Conservation (phyloP, 30 jellyfish, hydroid and myxozoan species). For the Aurelia aurita complex sp. Pacific region DNA sequence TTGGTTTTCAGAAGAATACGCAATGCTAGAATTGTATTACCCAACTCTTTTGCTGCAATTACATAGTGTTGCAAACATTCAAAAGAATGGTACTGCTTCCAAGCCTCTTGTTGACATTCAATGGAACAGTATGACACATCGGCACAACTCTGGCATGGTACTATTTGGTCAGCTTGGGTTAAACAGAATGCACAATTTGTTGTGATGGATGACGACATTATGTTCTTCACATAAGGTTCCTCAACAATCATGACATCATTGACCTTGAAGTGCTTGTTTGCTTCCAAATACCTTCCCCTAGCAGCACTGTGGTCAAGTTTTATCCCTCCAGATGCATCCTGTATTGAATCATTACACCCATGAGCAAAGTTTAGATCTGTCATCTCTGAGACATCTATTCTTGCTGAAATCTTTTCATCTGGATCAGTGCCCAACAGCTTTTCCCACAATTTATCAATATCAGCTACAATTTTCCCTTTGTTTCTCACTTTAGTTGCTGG, state of each 20-base stretch:
- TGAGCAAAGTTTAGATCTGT: neutral
- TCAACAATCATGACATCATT: constrained; percentile 72
- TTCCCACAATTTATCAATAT: neutral
- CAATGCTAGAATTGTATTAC: constrained; percentile 76
- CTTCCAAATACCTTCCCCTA: constrained; percentile 72
- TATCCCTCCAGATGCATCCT: constrained; percentile 22
- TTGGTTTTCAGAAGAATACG: constrained; percentile 56
- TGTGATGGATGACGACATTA: neutral
- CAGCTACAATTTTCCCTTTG: constrained; percentile 1
- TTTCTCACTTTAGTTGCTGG: neutral
- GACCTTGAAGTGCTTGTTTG: constrained; percentile 44
- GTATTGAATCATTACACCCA: constrained; percentile 7
- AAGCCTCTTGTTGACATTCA: constrained; percentile 53
- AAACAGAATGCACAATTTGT: constrained; percentile 82
- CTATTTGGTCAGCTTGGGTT: constrained; percentile 8
- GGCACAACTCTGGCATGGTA: constrained; percentile 71
- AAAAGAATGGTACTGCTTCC: constrained; percentile 69
- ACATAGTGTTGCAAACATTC: constrained; percentile 60
- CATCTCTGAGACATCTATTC: neutral
- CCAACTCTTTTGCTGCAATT: constrained; percentile 55
- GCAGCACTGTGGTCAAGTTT: constrained; percentile 5
- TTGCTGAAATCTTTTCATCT: neutral
- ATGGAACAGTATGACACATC: constrained; percentile 67
- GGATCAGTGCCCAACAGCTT: neutral
- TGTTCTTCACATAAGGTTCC: constrained; percentile 86